Percentiles rank a stretch among this genome's conserved stretches.
Evolutionary conservation across 53 echinoderm and acorn worm genomes (phyloP).

Genomic region (Stichopus horrens): DNA sequence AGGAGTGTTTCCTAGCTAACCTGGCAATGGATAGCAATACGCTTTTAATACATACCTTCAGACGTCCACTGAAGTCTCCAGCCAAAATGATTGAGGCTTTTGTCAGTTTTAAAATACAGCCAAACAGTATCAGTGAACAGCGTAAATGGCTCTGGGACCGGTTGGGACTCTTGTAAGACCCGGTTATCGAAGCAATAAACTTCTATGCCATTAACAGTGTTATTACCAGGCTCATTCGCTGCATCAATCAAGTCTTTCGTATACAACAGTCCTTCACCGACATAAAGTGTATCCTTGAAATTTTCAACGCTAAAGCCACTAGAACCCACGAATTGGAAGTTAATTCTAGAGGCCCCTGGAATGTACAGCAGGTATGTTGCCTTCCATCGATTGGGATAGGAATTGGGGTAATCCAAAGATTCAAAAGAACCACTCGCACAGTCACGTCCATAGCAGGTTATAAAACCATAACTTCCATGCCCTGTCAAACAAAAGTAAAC

Average conservation of each 20-base stretch:
- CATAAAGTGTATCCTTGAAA: slow-evolving; percentile 80
- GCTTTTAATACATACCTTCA: slow-evolving; percentile 27
- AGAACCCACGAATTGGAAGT: slow-evolving; percentile 60
- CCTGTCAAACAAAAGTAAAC: slow-evolving; percentile 1
- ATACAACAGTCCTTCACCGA: slow-evolving; percentile 50
- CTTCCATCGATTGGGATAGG: slow-evolving; percentile 54
- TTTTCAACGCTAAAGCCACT: slow-evolving; percentile 58
- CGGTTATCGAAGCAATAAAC: slow-evolving; percentile 22
- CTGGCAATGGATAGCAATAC: background rate
- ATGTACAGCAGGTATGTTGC: slow-evolving; percentile 74
- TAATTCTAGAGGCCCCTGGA: slow-evolving; percentile 70
- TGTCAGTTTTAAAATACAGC: slow-evolving; percentile 84
- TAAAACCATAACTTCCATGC: slow-evolving; percentile 15
- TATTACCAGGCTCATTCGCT: background rate
- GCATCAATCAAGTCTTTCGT: background rate
- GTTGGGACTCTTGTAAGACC: background rate
- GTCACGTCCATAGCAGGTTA: slow-evolving; percentile 69
- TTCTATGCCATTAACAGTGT: background rate
- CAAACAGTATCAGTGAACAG: slow-evolving; percentile 62
- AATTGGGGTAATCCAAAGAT: slow-evolving; percentile 56
- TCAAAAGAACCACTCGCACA: slow-evolving; percentile 55
- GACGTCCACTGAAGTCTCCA: slow-evolving; percentile 68
- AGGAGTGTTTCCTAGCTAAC: too few relatives aligned
- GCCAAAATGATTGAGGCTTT: slow-evolving; percentile 71
- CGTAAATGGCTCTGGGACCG: slow-evolving; percentile 32